Conservation (phyloP, 2,888 invertebrate species). For the Sinelater perroti region DNA sequence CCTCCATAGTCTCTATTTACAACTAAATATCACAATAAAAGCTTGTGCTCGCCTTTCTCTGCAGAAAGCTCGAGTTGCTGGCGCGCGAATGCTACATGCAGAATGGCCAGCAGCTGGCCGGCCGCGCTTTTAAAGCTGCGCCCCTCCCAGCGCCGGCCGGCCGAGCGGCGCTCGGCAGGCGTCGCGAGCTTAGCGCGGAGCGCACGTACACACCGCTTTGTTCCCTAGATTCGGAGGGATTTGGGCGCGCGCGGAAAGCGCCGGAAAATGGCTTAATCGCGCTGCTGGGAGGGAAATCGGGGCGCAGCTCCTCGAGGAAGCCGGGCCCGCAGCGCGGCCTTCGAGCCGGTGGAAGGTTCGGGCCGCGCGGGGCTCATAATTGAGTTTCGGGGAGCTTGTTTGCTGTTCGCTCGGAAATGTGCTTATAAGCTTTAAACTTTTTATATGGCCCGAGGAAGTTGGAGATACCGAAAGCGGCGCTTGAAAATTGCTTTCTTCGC, state of each 20-base stretch:
- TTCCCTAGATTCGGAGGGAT: slow-evolving; percentile 23
- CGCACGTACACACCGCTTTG: slow-evolving; percentile 34
- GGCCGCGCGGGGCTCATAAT: no score
- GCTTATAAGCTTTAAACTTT: no score
- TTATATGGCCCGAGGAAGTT: no score
- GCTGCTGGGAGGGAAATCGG: no score
- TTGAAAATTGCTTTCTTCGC: no score
- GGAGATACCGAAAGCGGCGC: no score
- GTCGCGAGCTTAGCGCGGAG: slow-evolving; percentile 23
- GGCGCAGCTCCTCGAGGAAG: no score
- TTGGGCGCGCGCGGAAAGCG: no score
- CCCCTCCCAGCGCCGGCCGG: slow-evolving; percentile 13
- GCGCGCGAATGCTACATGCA: slow-evolving; percentile 18
- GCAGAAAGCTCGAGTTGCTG: slow-evolving; percentile 43
- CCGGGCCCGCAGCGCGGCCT: no score
- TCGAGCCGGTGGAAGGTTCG: no score
- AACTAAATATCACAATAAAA: slow-evolving; percentile 53
- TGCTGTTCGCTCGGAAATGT: no score
- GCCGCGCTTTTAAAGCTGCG: slow-evolving; percentile 21
- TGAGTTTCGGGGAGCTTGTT: no score
- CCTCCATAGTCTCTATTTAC: slow-evolving; percentile 50
- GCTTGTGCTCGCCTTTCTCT: slow-evolving; percentile 47
- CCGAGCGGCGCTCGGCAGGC: slow-evolving; percentile 25
- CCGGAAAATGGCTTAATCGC: slow-evolving; percentile 10
- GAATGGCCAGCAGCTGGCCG: slow-evolving; percentile 15